phyloP scores from a whole-genome alignment of 2,113 vertebrate species.

The Vulpes lagopus region DNA sequence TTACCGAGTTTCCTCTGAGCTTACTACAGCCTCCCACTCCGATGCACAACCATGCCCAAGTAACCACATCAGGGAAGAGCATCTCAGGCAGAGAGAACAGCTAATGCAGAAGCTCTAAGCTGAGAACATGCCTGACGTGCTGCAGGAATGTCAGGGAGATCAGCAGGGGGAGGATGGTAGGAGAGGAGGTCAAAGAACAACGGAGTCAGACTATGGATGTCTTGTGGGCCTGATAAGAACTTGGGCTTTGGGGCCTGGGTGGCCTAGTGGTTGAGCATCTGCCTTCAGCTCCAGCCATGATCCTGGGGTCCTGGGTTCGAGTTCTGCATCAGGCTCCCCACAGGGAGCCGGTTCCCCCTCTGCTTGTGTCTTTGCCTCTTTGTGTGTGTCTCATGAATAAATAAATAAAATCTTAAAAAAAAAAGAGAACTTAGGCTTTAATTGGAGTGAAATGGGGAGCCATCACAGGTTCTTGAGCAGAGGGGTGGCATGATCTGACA shows the following conservation, averaged over 20 bases:
- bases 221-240: background rate
- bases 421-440: too few species aligned
- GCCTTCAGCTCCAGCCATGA: too few species aligned
- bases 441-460: background rate
- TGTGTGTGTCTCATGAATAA: too few species aligned
- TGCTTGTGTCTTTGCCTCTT: too few species aligned
- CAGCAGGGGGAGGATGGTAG: background rate
- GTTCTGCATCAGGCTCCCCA: too few species aligned
- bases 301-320: too few species aligned
- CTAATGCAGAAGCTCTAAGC: background rate
- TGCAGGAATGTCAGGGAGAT: background rate
- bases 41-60: rapidly evolving
- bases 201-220: background rate
- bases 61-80: background rate
- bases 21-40: background rate
- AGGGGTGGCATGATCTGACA: background rate
- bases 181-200: background rate
- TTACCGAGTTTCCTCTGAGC: background rate
- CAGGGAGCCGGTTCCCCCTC: too few species aligned
- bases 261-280: too few species aligned
- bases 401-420: too few species aligned
- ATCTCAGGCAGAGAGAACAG: background rate
- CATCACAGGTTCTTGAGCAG: background rate
- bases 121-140: background rate
- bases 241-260: too few species aligned